Percentiles rank a stretch among this genome's conserved stretches.
Conservation (phyloP, 2,888 invertebrate genomes). For the Meandrusa payeni region DNA sequence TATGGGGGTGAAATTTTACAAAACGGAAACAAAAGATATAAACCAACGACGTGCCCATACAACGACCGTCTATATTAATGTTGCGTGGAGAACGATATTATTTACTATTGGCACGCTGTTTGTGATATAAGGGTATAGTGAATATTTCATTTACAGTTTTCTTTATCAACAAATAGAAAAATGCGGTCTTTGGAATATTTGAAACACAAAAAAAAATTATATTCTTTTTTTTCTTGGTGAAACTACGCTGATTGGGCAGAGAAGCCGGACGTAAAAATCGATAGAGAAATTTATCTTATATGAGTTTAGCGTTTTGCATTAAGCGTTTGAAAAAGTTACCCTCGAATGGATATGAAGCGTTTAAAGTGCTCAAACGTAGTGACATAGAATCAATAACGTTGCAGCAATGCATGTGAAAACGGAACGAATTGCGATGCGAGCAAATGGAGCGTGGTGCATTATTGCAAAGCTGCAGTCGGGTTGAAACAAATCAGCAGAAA, state of each 20-base stretch:
- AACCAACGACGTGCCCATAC: slow-evolving; percentile 59
- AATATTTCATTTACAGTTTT: slow-evolving; percentile 9
- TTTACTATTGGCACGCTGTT: slow-evolving; percentile 47
- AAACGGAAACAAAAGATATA: slow-evolving; percentile 77
- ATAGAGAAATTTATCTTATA: no score
- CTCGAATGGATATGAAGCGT: slow-evolving; percentile 34
- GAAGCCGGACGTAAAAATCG: no score
- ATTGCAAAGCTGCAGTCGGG: slow-evolving; percentile 26
- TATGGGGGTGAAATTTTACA: slow-evolving; percentile 77
- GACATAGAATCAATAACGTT: slow-evolving; percentile 41
- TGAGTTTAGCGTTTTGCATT: no score
- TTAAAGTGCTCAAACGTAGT: slow-evolving; percentile 44
- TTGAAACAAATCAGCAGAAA: slow-evolving; percentile 45
- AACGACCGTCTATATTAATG: slow-evolving; percentile 58
- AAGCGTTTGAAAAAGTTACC: background rate
- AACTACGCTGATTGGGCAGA: no score
- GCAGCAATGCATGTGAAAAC: slow-evolving; percentile 52
- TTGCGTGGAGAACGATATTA: slow-evolving; percentile 45
- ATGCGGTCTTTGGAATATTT: no score
- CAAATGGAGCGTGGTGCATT: slow-evolving; percentile 52
- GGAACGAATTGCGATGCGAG: slow-evolving; percentile 60
- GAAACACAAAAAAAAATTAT: no score
- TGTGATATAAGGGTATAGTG: slow-evolving; percentile 32
- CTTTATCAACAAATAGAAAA: no score
- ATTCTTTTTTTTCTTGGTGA: no score